phyloP scores from a whole-genome alignment of 2,113 vertebrate species.

The Eubucco bourcierii region DNA sequence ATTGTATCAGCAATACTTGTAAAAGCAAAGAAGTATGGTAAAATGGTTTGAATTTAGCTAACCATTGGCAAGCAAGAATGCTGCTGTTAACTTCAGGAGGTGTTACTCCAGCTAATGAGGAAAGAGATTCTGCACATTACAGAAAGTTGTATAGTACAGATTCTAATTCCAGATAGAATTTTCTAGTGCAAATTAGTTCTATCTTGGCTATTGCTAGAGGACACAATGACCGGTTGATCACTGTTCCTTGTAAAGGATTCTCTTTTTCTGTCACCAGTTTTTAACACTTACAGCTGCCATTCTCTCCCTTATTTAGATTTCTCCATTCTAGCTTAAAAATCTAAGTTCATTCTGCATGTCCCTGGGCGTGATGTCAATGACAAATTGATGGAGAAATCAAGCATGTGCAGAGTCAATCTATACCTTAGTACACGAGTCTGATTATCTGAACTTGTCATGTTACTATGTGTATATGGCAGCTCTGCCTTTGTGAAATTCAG shows the following conservation, averaged over 20 bases:
- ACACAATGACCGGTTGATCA: rapidly evolving
- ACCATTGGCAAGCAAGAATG: background rate
- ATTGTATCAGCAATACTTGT: background rate
- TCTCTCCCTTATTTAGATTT: background rate
- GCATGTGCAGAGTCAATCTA: background rate
- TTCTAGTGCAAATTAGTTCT: background rate
- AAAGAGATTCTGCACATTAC: background rate
- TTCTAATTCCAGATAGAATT: background rate
- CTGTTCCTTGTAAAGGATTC: background rate
- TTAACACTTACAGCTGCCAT: background rate
- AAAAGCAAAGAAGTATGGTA: background rate
- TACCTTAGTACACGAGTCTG: background rate
- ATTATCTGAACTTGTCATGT: background rate
- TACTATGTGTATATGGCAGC: background rate
- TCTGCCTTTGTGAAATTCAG: too few species aligned
- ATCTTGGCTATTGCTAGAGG: background rate
- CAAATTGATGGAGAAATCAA: background rate
- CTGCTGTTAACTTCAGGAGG: background rate
- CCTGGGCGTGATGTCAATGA: background rate
- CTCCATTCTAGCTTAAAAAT: background rate
- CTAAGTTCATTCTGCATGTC: background rate
- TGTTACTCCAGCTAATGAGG: background rate
- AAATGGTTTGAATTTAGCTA: background rate
- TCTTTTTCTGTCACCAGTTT: background rate
- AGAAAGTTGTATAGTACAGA: background rate